A percentile compares a stretch with the other conserved stretches of the same genome.
Evolutionary conservation across 1,140 invertebrate genomes (phyloP).

Genomic region (Drosophila simulans): DNA sequence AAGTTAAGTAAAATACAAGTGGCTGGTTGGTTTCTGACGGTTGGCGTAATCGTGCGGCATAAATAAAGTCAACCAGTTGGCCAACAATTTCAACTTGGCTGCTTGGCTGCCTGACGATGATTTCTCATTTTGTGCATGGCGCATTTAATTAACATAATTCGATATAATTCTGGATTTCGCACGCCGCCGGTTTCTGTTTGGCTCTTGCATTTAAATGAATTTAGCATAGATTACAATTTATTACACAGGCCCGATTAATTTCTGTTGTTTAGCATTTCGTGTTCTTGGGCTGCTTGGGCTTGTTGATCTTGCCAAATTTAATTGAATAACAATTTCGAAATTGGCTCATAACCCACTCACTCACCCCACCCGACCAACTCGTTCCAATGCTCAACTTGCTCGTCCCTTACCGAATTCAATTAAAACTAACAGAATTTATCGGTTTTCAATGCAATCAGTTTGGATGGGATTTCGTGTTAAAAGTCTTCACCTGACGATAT

Average conservation of each 20-base stretch:
- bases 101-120: conserved; percentile 12
- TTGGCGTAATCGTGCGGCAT: conserved; percentile 65
- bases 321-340: conserved; percentile 39
- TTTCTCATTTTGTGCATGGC: conserved; percentile 44
- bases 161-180: conserved; percentile 38
- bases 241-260: conserved; percentile 16
- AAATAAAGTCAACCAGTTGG: conserved; percentile 71
- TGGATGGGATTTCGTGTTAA: background rate
- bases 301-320: conserved; percentile 32
- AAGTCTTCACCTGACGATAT: conserved; percentile 2
- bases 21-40: conserved; percentile 32
- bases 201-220: conserved; percentile 50
- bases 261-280: conserved; percentile 3
- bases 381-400: background rate
- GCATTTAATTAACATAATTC: conserved; percentile 79
- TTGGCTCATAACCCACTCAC: background rate
- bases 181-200: conserved; percentile 30
- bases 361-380: background rate
- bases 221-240: conserved; percentile 61
- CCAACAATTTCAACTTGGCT: conserved; percentile 47
- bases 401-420: conserved; percentile 28
- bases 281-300: background rate
- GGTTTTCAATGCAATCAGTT: conserved; percentile 21
- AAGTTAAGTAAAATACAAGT: conserved; percentile 25
- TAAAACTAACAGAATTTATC: conserved; percentile 35